Percentiles rank a stretch among this genome's conserved stretches.
Evolutionary conservation across 2,797 vertebrate genomes (phyloP).

Genomic region (Tragelaphus oryx): DNA sequence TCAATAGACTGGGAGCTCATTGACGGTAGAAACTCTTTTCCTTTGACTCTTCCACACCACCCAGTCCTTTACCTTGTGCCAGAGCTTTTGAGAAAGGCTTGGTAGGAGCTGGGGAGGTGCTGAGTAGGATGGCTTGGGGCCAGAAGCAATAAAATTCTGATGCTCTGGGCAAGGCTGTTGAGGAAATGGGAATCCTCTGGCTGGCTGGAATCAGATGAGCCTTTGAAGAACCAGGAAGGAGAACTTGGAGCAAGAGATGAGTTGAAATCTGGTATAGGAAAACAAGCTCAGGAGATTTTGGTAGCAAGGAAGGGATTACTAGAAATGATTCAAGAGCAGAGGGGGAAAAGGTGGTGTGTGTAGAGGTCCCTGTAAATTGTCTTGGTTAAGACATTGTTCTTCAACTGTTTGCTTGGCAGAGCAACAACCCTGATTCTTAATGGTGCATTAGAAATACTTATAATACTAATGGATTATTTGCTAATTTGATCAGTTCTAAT

Average conservation of each 20-base stretch:
- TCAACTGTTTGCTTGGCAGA: neutral
- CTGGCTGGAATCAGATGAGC: neutral
- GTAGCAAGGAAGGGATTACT: neutral
- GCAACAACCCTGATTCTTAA: neutral
- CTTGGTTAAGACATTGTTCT: neutral
- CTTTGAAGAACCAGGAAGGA: conserved; percentile 7
- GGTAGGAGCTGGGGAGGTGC: neutral
- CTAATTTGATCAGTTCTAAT: conserved; percentile 1
- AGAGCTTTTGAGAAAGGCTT: neutral
- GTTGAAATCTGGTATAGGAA: neutral
- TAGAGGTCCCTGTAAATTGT: neutral
- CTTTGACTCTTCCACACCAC: neutral
- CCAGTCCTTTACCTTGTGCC: neutral
- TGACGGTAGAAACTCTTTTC: neutral
- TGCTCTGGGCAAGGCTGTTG: neutral
- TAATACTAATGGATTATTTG: neutral
- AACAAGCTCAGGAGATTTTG: neutral
- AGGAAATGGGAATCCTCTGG: neutral
- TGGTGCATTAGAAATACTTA: conserved; percentile 1
- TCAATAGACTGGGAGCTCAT: neutral
- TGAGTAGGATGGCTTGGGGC: neutral
- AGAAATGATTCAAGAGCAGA: neutral
- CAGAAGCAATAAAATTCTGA: neutral
- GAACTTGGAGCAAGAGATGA: neutral
- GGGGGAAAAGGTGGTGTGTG: neutral